Evolutionary conservation across 2,113 vertebrate species (phyloP).

Genomic region (Nannobrachium achirus): DNA sequence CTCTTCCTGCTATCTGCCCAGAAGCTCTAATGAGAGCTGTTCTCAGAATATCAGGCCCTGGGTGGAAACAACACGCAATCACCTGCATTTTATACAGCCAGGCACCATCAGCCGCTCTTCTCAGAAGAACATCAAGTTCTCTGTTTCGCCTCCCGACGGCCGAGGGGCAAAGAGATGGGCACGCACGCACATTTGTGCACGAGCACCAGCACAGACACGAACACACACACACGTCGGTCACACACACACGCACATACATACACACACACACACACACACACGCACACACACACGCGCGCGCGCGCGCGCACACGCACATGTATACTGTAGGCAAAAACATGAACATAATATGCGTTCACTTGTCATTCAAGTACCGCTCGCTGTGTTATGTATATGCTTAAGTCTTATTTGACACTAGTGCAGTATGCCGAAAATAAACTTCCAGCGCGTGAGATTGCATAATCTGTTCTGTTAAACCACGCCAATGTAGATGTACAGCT

Average conservation of each 20-base stretch:
- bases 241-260: not conserved
- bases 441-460: too few species aligned
- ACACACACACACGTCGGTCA: not conserved
- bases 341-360: too few species aligned
- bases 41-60: constrained; percentile 58
- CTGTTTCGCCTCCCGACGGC: constrained; percentile 41
- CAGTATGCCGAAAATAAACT: too few species aligned
- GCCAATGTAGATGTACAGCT: too few species aligned
- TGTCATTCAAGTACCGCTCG: too few species aligned
- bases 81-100: constrained; percentile 58
- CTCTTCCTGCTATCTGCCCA: constrained; percentile 37
- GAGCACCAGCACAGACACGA: constrained; percentile 10
- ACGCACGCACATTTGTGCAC: constrained; percentile 8
- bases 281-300: not conserved
- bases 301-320: not conserved
- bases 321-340: not conserved
- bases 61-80: constrained; percentile 56
- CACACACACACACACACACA: not conserved
- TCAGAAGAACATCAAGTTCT: constrained; percentile 71
- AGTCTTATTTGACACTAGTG: too few species aligned
- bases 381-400: too few species aligned
- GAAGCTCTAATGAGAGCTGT: constrained; percentile 60
- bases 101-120: constrained; percentile 60
- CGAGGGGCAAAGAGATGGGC: not conserved
- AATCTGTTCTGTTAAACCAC: too few species aligned